Base-by-base conservation (phyloP, 2,113 vertebrate species). In the Dascyllus trimaculatus region DNA sequence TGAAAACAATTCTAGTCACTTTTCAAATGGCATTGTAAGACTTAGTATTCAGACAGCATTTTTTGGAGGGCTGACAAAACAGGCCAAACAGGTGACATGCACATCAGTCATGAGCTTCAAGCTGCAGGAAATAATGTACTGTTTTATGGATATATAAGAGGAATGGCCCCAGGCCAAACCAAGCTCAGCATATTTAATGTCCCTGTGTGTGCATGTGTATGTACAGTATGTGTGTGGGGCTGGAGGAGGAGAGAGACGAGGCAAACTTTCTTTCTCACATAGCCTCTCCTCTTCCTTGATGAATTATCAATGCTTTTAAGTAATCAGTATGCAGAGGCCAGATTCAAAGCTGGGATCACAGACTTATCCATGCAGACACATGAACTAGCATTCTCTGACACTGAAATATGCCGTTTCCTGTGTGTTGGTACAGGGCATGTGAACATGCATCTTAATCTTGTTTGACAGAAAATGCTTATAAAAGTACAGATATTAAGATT, bases 111-210 rank as follows among this genome's bases (percentile, higher is more conserved):
- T 58, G 81, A 69, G 81, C 79, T 78, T 84, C 77, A 83, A 80
- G 74, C 84, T 58, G 76, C 60, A 46, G 78, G 85, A 90, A 89
- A 91, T 89, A 88, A 91, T 90, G 82, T 85, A 78, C 78, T 89
- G 76, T 78, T 91, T 87, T 80, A 90, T 90, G 85, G 86, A 88
- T 91, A 88, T 89, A 90, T 87, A 82, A 87, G 85, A 90, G 86
- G 91, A 88, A 91, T 86, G 84, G 86, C 91, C 89, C 58, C 17
- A 19, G 91, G 92, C 91, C 88, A 91, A 89, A 88, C 82, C 87
- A 84, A 85, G 88, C 89, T 92, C 85, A 91, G 92, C 91, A 94
- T 93, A 89, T 91, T 91, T 87, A 86, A 93, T 82, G 76, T 66
- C 60, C 46, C 51, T 66, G 57, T 68, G 52, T 74, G 58, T 72